These are phyloP conservation scores for Heliconius erato DNA, from an alignment of 2,888 invertebrate genomes.

Conservation along the genomic window DNA sequence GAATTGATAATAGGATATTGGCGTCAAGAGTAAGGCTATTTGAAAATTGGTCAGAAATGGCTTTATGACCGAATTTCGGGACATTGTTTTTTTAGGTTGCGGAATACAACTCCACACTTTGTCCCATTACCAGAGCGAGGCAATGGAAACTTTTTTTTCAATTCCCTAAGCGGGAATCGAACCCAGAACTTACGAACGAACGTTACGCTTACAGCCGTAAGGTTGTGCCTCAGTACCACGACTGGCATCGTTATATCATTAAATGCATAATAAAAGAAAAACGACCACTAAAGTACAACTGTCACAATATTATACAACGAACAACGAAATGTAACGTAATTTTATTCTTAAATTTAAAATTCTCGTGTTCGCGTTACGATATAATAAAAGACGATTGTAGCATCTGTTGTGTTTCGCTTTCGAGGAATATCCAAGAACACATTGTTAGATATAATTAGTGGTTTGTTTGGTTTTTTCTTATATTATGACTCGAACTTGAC, in stretches of 20 bases:
- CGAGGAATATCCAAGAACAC: not conserved
- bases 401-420: not conserved
- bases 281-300: constrained; percentile 9
- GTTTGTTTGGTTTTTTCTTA: not conserved
- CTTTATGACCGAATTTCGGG: not conserved
- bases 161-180: not conserved
- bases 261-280: not conserved
- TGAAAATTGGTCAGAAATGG: too few species aligned
- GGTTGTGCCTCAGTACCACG: not conserved
- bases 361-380: not conserved
- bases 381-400: constrained; percentile 1
- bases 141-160: not conserved
- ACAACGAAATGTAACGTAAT: not conserved
- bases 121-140: not conserved
- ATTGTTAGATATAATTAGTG: not conserved
- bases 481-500: not conserved
- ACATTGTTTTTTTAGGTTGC: not conserved
- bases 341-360: constrained; percentile 11
- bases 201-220: not conserved
- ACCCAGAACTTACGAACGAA: not conserved
- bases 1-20: too few species aligned
- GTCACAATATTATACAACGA: constrained; percentile 12
- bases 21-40: too few species aligned
- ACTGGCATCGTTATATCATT: not conserved
- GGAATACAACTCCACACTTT: not conserved